Conservation (phyloP, 2,113 vertebrate genomes). For the Ictalurus furcatus region DNA sequence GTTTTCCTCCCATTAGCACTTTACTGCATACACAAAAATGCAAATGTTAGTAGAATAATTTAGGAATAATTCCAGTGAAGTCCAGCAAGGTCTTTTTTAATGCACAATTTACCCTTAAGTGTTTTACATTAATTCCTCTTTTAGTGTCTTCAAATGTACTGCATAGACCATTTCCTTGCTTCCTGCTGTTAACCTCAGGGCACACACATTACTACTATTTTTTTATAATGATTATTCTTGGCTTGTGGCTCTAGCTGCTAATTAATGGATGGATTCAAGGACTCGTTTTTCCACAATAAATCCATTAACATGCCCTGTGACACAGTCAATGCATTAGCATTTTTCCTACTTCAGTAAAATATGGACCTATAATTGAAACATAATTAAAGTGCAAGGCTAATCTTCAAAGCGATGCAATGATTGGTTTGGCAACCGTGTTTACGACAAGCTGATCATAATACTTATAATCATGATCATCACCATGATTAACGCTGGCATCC, state of each 20-base stretch:
- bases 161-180: background rate
- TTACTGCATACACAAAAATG: background rate
- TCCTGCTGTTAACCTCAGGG: constrained; percentile 5
- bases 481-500: constrained; percentile 1
- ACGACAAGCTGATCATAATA: background rate
- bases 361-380: background rate
- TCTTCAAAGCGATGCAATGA: background rate
- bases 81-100: background rate
- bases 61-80: constrained; percentile 1
- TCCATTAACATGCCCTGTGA: background rate
- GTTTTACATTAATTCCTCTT: constrained; percentile 4
- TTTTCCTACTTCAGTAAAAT: background rate
- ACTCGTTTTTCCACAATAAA: background rate
- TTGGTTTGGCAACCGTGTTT: background rate
- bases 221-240: constrained; percentile 8
- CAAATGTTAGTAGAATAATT: background rate
- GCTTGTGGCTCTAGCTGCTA: background rate
- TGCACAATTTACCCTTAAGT: constrained; percentile 13
- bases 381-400: background rate
- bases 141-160: background rate
- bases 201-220: background rate
- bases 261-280: constrained; percentile 2
- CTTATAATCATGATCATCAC: background rate
- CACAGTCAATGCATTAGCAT: background rate
- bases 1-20: background rate